phyloP scores from a whole-genome alignment of 2,797 vertebrate genomes.

The Gephyroberyx darwinii region DNA sequence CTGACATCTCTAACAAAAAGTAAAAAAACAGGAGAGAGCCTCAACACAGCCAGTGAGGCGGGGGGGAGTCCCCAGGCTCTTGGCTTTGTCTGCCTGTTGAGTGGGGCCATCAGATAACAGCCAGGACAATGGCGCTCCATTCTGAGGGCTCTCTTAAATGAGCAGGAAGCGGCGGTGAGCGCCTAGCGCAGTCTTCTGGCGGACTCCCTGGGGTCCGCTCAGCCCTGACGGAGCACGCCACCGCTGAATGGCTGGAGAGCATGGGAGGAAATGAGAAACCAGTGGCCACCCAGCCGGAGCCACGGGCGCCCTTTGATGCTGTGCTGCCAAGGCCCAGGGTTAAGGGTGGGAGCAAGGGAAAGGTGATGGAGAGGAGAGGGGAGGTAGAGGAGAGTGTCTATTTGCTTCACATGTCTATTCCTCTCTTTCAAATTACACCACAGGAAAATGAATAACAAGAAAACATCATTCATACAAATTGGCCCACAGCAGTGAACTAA shows the following conservation, averaged over 20 bases:
- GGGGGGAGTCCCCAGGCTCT: slow-evolving; percentile 66
- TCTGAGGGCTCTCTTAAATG: slow-evolving; percentile 83
- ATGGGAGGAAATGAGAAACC: slow-evolving; percentile 82
- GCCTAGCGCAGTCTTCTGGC: slow-evolving; percentile 76
- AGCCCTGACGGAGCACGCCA: slow-evolving; percentile 80
- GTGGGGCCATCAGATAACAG: slow-evolving; percentile 86
- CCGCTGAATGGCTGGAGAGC: slow-evolving; percentile 77
- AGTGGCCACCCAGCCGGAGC: slow-evolving; percentile 84
- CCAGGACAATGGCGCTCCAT: slow-evolving; percentile 85
- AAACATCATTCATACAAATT: neutral
- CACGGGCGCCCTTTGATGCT: slow-evolving; percentile 80
- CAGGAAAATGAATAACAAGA: neutral
- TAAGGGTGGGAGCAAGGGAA: slow-evolving; percentile 50
- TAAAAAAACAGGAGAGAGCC: slow-evolving; percentile 40
- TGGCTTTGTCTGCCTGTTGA: slow-evolving; percentile 83
- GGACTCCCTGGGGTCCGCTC: slow-evolving; percentile 83
- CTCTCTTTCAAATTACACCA: no score
- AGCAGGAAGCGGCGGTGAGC: slow-evolving; percentile 84
- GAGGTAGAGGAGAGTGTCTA: slow-evolving; percentile 11
- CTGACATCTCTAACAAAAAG: slow-evolving; percentile 52
- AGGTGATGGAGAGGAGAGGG: slow-evolving; percentile 56
- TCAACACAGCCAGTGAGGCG: slow-evolving; percentile 53
- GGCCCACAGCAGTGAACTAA: neutral
- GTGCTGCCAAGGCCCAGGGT: slow-evolving; percentile 38
- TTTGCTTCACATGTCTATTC: no score